Base-by-base conservation (phyloP, 2,113 vertebrate genomes). In the Oryzias javanicus region DNA sequence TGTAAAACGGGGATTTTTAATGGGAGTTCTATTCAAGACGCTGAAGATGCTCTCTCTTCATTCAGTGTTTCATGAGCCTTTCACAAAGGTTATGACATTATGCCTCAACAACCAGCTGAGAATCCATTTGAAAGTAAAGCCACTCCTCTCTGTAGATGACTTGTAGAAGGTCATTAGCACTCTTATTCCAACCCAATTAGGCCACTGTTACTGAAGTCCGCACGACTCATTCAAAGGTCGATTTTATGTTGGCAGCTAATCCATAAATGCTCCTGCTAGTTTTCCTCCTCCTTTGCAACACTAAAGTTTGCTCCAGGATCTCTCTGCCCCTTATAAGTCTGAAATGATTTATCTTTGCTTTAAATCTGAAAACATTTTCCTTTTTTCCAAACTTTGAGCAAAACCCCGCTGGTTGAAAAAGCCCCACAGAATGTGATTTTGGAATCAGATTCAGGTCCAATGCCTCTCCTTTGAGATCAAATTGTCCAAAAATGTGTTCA, bases 171-270 rank as follows among this genome's bases (percentile, higher is more conserved):
- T 83, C 78, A 77, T 82, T 82, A 70, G 59, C 18, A 46, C 50
- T 20, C 49, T 67, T 29, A 65, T 69, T 79, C 78, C 65, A 75
- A 63, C 55, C 72, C 53, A 73, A 80, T 80, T 82, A 84, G 47
- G 42, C 69, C 53, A 62, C 49, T 64, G 62, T 67, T 42, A 69
- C 58, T 52, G 71, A 29, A 14, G 18, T 27, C 25, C 55, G 48
- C 22, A 24, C 42, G 22, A 41, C 46, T 74, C 53, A 46, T 49
- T 70, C 67, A 79, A 65, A 71, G 64, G 67, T 60, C 20, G 19
- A 40, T 70, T 74, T 78, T 42, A 61, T 35, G 51, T 63, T 47
- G 64, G 63, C 60, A 42, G 67, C 60, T 67, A 65, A 61, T 71
- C 60, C 64, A 44, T 52, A 42, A 56, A 52, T 14, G 41, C 42